Base-by-base conservation (phyloP, 2,888 invertebrate species). In the Pristionchus mayeri region DNA sequence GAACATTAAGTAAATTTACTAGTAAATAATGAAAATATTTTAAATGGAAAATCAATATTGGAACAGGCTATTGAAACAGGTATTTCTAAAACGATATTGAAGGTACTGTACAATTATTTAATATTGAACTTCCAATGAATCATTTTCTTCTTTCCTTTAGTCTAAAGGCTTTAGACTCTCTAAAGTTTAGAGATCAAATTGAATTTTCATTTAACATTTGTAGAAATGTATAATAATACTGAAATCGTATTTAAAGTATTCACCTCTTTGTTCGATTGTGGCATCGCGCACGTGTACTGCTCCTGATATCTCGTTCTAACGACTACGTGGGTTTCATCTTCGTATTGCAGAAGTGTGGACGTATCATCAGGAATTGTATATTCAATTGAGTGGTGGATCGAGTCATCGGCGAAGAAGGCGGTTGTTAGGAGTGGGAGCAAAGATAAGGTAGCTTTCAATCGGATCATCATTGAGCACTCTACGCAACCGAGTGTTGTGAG, bases 261-360 rank as follows among this genome's bases (percentile, higher is more conserved):
- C 44, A 76, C 76, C 76, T 44, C 48, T 76, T 44, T 21, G 27
- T 76, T 76, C 16, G 34, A 27, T 60, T 60, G 81, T 6, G 81
- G 81, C 18, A 81, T 34, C 44, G 44, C 9, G 21, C 81, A 81
- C 27, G 60, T 81, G 44, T 81, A 81, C n/a, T 81, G 81, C 50
- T 81, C 81, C 4, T 34, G 24, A 48, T 81, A 44, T 18, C 60
- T 60, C 16, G 60, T 60, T 24, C 9, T 27, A 48, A 81, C 60
- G 34, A 60, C 60, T 13, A 81, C 44, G 21, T 60, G 57, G 4
- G n/a, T 9, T 16, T 81, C 60, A 50, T 81, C 60, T 24, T 81
- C 81, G 16, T 60, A 16, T 54, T 79, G 27, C 52, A 54, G 52
- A 48, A 54, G 30, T 50, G 21, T 40, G 13, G 50, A 48, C 24